Percentiles rank a stretch among this genome's conserved stretches.
Conservation (phyloP, 2,113 vertebrate species). For the Meriones unguiculatus region DNA sequence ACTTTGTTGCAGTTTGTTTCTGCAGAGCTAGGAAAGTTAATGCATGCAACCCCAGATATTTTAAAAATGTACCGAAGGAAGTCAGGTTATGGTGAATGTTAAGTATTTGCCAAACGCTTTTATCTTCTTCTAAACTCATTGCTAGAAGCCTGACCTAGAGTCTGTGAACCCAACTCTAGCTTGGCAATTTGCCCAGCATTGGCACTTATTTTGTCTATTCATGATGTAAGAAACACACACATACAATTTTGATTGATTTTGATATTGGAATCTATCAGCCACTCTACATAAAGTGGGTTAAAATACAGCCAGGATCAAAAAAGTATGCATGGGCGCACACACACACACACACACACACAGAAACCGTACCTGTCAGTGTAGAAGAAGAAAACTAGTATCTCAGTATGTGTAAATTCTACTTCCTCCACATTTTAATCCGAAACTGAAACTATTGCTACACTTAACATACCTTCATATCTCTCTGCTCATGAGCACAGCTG, state of each 20-base stretch:
- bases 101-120: not conserved
- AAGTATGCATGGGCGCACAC: not conserved
- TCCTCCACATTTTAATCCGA: not conserved
- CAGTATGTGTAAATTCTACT: too few relatives aligned
- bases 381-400: not conserved
- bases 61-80: not conserved
- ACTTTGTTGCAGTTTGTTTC: not conserved
- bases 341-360: not conserved
- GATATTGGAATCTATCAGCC: not conserved
- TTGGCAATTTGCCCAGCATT: not conserved
- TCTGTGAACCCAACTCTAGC: not conserved
- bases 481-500: not conserved
- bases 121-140: not conserved
- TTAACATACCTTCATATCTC: not conserved
- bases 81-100: not conserved
- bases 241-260: not conserved
- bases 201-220: not conserved
- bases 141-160: not conserved
- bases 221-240: not conserved
- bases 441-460: too few relatives aligned
- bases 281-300: not conserved
- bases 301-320: not conserved
- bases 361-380: too few relatives aligned
- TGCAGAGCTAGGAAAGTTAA: not conserved
- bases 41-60: not conserved